These are phyloP conservation scores for Mixornis gularis DNA, from an alignment of 2,113 vertebrate genomes.

Conservation along the genomic window DNA sequence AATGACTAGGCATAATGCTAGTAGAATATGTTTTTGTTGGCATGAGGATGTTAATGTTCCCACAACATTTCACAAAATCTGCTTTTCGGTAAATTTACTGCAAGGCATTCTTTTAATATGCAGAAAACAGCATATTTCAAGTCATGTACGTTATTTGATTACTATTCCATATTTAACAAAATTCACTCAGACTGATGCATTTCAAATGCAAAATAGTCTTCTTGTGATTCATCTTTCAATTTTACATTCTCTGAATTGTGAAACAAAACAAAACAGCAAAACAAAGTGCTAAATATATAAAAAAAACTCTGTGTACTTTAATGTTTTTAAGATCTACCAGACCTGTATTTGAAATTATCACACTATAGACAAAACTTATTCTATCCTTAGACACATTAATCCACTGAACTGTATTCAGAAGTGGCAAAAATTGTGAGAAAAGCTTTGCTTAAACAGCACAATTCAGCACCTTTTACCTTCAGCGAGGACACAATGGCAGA, in stretches of 20 bases:
- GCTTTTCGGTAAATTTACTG: constrained; percentile 42
- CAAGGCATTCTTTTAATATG: constrained; percentile 41
- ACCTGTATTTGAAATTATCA: background rate
- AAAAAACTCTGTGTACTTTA: background rate
- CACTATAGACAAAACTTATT: background rate
- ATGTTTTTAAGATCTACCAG: background rate
- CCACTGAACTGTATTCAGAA: background rate
- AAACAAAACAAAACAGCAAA: constrained; percentile 38
- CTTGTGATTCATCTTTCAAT: constrained; percentile 35
- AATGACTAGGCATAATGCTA: background rate
- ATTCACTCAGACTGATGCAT: constrained; percentile 43
- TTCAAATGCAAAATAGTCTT: constrained; percentile 45
- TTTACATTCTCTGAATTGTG: constrained; percentile 21
- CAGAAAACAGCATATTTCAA: constrained; percentile 41
- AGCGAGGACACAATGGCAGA: background rate
- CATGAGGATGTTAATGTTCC: constrained; percentile 25
- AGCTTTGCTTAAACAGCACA: background rate
- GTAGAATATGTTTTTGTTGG: constrained; percentile 16
- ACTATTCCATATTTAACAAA: constrained; percentile 45
- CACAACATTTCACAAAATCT: constrained; percentile 46
- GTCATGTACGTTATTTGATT: constrained; percentile 23
- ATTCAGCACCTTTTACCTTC: background rate
- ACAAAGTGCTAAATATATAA: constrained; percentile 9
- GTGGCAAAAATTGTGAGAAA: background rate
- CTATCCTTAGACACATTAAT: background rate